Evolutionary conservation across 2,888 invertebrate species (phyloP), one percentile per base, ranked within the genome.

Genomic region (Eledona agricola): DNA sequence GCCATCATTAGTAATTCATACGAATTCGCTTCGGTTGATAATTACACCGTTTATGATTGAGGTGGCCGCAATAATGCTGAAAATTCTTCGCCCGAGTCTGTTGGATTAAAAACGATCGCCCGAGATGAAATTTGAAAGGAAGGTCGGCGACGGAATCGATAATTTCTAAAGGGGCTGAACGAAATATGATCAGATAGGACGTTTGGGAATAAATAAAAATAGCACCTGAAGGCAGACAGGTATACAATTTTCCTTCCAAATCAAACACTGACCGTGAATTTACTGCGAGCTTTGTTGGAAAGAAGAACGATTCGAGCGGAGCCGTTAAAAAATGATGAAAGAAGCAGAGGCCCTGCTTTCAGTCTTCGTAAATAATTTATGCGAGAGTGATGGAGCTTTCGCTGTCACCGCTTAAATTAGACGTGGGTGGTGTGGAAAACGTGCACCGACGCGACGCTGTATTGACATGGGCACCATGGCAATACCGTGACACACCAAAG

Each of bases 401-500:
- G n/a, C n/a, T n/a, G n/a, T n/a, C n/a, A n/a, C n/a, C n/a, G n/a
- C n/a, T n/a, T n/a, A n/a, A n/a, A n/a, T n/a, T n/a, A n/a, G n/a
- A n/a, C n/a, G n/a, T n/a, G n/a, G n/a, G n/a, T n/a, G n/a, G n/a
- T n/a, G n/a, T n/a, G 5, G 10, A 32, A 7, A 17, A 31, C 16
- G n/a, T 10, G 32, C 32, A 5, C 7, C 20, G 15, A 10, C 11
- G 26, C n/a, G 1, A 19, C n/a, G n/a, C n/a, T n/a, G n/a, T 23
- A 23, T 31, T 42, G 42, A 31, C 42, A 31, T 20, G 19, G 17
- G 40, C 10, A 40, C 28, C 28, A 40, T 25, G 28, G 40, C 16
- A 40, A 40, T 26, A 12, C 42, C 42, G 31, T 42, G 42, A 42
- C 42, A 40, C 40, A 42, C 42, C 29, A 42, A 42, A 42, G 42